These are phyloP conservation scores for Pachypanchax playfairii DNA, from an alignment of 2,113 vertebrate genomes.

Conservation along the genomic window DNA sequence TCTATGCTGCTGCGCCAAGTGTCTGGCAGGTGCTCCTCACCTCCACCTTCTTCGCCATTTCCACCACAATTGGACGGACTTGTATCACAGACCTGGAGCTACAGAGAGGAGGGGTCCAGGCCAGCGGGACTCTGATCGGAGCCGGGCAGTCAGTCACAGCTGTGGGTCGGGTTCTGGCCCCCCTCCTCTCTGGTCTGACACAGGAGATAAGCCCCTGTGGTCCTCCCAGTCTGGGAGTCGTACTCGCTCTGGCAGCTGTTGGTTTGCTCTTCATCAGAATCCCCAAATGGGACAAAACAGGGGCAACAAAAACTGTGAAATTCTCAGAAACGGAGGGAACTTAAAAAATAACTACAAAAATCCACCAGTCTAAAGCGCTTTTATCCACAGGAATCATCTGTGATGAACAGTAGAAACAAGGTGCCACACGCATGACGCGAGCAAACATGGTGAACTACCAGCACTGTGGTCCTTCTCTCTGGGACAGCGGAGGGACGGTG, in stretches of 20 bases:
- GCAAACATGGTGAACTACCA: background rate
- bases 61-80: constrained; percentile 88
- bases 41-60: constrained; percentile 90
- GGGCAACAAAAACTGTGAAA: constrained; percentile 41
- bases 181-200: constrained; percentile 88
- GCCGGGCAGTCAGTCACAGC: constrained; percentile 94
- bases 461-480: background rate
- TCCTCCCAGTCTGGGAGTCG: constrained; percentile 86
- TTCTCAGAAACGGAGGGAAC: background rate
- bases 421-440: background rate
- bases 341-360: too few relatives aligned
- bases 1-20: constrained; percentile 79
- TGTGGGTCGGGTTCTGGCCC: constrained; percentile 86
- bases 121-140: constrained; percentile 90
- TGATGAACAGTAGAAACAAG: constrained; percentile 3
- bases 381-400: constrained; percentile 23
- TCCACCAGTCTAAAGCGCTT: too few relatives aligned
- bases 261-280: constrained; percentile 77
- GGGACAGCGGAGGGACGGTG: constrained; percentile 1
- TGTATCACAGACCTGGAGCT: constrained; percentile 92
- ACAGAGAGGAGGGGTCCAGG: constrained; percentile 79
- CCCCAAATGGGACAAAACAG: constrained; percentile 70
- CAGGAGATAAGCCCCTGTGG: constrained; percentile 94
- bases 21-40: constrained; percentile 84
- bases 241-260: constrained; percentile 83